Base-by-base conservation (phyloP, 2,888 invertebrate species). In the Diarsia dahlii region DNA sequence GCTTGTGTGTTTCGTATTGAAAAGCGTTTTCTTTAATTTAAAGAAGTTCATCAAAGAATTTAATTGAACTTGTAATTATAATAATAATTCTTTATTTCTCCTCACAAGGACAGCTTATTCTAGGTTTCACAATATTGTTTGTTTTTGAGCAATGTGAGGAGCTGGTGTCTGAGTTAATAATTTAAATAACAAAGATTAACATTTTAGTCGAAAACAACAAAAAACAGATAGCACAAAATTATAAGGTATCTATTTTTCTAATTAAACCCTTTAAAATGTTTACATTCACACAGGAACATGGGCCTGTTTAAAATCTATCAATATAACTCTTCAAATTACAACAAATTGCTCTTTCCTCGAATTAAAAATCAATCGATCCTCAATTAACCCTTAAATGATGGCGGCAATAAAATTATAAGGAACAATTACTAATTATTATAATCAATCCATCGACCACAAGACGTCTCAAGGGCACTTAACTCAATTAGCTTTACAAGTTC, bases 401-500 rank as follows among this genome's bases (percentile, higher is more conserved):
- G 52, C 48, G 15, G 46, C 64, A 73, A 58, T 73, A 73, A 82
- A 81, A 82, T 68, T 69, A 69, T 66, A 62, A 76, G 23, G 23
- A 62, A 79, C 62, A 69, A 52, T 64, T 73, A 77, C 46, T 79
- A 58, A 79, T 78, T 62, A 82, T 46, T 45, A 71, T 73, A 64
- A 79, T 69, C 66, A 62, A 56, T 28, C 46, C 50, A 80, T 74
- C 62, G 60, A 3, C 48, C 39, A 60, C 67, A 80, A 68, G 63
- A 77, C 50, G 39, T 65, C n/a, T 56, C 68, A 68, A 63, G 84
- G 23, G n/a, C 74, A 50, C 52, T 68, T 84, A 70, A 78, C 34
- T 80, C 58, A 80, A 75, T 80, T 80, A 70, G 20, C n/a, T 52
- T 28, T 68, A 74, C 54, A 74, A 74, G 54, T 84, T 80, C 80